Evolutionary conservation across 2,888 invertebrate genomes (phyloP), one percentile per base, ranked within the genome.

Genomic region (Drosophila birchii): DNA sequence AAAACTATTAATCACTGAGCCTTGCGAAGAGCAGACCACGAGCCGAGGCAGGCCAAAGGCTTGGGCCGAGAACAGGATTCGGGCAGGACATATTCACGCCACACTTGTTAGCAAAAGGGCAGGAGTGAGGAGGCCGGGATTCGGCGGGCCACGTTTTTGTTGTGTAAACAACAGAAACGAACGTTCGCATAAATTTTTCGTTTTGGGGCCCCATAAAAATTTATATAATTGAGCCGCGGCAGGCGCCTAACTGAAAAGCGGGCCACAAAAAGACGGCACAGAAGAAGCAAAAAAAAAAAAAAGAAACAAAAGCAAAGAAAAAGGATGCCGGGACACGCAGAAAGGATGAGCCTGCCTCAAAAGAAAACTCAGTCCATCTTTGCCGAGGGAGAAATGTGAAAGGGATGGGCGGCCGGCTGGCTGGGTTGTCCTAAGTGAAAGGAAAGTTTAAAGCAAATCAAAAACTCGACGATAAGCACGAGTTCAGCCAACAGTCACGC

Each of bases 381-480:
- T 60, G 57, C 43, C 39, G 44, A 5, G 44, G 11, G 44, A 36
- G 29, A 16, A 51, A 51, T 14, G 45, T 38, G 32, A 14, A 39
- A n/a, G 49, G 43, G 29, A n/a, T 16, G 26, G 44, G 38, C 41
- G 59, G 47, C 39, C 18, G 58, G n/a, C 51, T 38, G 53, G 20
- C 34, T 34, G 18, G 58, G 18, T 36, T 38, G 56, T 20, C 34
- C 38, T 43, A 38, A 57, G 29, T 63, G 53, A 62, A 62, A 70
- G 68, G 75, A 84, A 85, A 88, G 89, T 86, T 85, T 86, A 83
- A 88, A 78, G 84, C 81, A 85, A 88, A 85, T 85, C 85, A 86
- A 79, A 89, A 85, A 80, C 85, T 81, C 80, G 78, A 76, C 83
- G 86, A 89, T 87, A 87, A 89, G 88, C 85, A 80, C 89, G 86